phyloP scores from a whole-genome alignment of 2,888 invertebrate genomes.

The Hedychridium roseum region DNA sequence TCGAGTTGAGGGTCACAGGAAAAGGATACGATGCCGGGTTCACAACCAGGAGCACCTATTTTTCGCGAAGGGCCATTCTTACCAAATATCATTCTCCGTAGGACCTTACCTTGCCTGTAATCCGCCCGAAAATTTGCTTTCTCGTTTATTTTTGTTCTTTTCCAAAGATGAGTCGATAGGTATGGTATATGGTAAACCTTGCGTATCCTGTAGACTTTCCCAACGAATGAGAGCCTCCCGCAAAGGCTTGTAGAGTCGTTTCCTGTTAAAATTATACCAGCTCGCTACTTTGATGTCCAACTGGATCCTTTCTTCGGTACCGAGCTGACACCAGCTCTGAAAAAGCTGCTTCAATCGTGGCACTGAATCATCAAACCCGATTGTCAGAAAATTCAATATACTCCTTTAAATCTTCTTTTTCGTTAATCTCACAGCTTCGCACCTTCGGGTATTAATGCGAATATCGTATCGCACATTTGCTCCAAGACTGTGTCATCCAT shows the following conservation, averaged over 20 bases:
- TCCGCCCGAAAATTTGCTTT: too few relatives aligned
- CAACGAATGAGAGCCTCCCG: conserved; percentile 39
- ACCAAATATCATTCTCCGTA: too few relatives aligned
- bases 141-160: too few relatives aligned
- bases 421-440: background rate
- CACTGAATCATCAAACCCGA: conserved; percentile 26
- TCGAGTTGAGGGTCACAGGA: conserved; percentile 39
- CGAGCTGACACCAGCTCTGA: conserved; percentile 34
- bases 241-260: conserved; percentile 35
- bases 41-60: conserved; percentile 39
- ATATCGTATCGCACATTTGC: conserved; percentile 44
- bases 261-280: conserved; percentile 28
- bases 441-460: conserved; percentile 40
- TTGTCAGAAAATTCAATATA: conserved; percentile 12
- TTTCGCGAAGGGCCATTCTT: too few relatives aligned
- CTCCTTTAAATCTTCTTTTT: conserved; percentile 1
- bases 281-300: conserved; percentile 29
- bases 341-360: conserved; percentile 38
- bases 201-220: conserved; percentile 39
- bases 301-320: conserved; percentile 27
- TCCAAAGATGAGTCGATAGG: too few relatives aligned
- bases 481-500: conserved; percentile 38
- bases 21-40: conserved; percentile 38
- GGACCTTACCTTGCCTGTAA: too few relatives aligned
- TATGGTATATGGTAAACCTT: conserved; percentile 28